Percentiles rank a stretch among this genome's conserved stretches.
Evolutionary conservation across 2,797 vertebrate genomes (phyloP).

Genomic region (Capromys pilorides): DNA sequence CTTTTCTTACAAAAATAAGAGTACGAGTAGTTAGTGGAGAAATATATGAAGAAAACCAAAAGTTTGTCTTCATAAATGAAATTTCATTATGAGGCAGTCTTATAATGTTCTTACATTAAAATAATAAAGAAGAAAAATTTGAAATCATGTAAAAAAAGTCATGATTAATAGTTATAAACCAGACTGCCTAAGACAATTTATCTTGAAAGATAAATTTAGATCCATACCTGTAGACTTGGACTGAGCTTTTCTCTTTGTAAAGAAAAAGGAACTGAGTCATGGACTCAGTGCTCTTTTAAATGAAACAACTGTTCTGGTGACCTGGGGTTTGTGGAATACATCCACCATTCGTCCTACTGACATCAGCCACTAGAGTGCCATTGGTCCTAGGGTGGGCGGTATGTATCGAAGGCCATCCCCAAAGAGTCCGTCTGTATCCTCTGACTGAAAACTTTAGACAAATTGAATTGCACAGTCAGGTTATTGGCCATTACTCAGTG

Average conservation of each 20-base stretch:
- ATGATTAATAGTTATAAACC: not conserved
- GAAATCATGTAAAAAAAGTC: not conserved
- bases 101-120: not conserved
- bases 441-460: conserved; percentile 4
- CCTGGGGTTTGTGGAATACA: not conserved
- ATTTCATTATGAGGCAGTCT: not conserved
- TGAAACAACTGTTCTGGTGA: not conserved
- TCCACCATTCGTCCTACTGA: not conserved
- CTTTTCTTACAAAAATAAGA: not conserved
- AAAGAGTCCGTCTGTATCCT: not conserved
- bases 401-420: not conserved
- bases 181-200: not conserved
- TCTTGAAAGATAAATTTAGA: not conserved
- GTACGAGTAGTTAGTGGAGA: not conserved
- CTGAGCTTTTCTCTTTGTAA: not conserved
- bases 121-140: not conserved
- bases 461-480: not conserved
- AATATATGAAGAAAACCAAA: not conserved
- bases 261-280: not conserved
- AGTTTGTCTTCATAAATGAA: not conserved
- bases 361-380: not conserved
- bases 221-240: not conserved
- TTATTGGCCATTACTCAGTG: conserved; percentile 27
- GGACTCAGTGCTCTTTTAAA: not conserved
- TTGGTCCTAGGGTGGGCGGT: not conserved